A percentile compares a stretch with the other conserved stretches of the same genome.
phyloP scores from a whole-genome alignment of 2,797 vertebrate genomes.

The Anguilla megastoma region DNA sequence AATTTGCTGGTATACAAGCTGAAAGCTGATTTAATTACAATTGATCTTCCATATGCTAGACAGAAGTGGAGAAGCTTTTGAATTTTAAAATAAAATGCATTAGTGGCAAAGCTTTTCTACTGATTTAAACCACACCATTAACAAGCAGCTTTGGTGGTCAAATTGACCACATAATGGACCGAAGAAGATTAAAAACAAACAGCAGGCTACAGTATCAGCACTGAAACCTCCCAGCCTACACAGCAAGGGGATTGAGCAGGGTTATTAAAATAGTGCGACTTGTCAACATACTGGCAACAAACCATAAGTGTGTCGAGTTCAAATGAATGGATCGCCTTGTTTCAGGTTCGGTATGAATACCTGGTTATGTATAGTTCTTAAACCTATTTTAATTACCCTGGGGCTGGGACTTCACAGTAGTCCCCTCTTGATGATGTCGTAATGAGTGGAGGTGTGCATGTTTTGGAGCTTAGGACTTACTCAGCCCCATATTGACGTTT shows the following conservation, averaged over 20 bases:
- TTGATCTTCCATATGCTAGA: neutral
- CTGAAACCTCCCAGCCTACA: neutral
- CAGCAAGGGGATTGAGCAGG: neutral
- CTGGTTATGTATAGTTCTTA: neutral
- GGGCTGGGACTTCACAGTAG: neutral
- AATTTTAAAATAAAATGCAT: neutral
- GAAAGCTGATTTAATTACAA: neutral
- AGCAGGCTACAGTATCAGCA: conserved; percentile 10
- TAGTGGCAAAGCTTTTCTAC: neutral
- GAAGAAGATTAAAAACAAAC: conserved; percentile 18
- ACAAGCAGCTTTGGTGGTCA: neutral
- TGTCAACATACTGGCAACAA: neutral
- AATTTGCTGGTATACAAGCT: neutral
- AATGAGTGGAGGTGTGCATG: neutral
- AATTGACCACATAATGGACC: conserved; percentile 7
- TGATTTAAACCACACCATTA: conserved; percentile 1
- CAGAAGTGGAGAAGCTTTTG: neutral
- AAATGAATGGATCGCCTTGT: neutral
- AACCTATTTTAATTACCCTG: neutral
- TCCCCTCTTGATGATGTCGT: neutral
- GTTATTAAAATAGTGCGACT: neutral
- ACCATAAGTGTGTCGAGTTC: neutral
- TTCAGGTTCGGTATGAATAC: neutral
- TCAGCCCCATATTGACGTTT: conserved; percentile 5
- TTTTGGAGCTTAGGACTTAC: neutral